phyloP scores from a whole-genome alignment of 1,140 invertebrate genomes.

The Pygmarrhopalites habei region DNA sequence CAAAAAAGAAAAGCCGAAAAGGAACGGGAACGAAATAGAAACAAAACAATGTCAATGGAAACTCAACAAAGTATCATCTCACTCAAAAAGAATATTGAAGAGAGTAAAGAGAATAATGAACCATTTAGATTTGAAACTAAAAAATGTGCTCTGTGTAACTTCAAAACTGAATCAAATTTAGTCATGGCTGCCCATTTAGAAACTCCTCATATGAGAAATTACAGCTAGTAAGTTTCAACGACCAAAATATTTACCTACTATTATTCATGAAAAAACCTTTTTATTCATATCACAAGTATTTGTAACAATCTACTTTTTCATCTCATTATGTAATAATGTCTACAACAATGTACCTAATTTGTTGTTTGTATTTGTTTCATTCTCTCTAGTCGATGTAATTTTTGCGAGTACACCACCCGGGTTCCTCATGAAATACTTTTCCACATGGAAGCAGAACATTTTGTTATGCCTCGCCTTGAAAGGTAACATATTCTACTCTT shows the following conservation, averaged over 20 bases:
- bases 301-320: no score
- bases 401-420: constrained; percentile 72
- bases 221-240: no score
- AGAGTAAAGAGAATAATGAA: constrained; percentile 81
- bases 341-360: no score
- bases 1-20: constrained; percentile 70
- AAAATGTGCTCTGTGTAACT: constrained; percentile 85
- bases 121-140: constrained; percentile 69
- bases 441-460: constrained; percentile 86
- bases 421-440: constrained; percentile 79
- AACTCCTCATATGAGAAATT: constrained; percentile 83
- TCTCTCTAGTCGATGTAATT: constrained; percentile 75
- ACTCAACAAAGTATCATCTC: constrained; percentile 70
- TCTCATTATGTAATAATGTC: no score
- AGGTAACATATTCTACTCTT: no score
- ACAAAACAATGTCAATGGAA: constrained; percentile 55
- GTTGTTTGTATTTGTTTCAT: no score
- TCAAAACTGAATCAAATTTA: constrained; percentile 80
- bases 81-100: constrained; percentile 72
- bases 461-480: constrained; percentile 70
- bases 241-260: no score
- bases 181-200: constrained; percentile 84
- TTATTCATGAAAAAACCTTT: no score
- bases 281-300: no score
- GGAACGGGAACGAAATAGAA: constrained; percentile 47